phyloP scores from a whole-genome alignment of 2,113 vertebrate genomes.

The Erinaceus europaeus region DNA sequence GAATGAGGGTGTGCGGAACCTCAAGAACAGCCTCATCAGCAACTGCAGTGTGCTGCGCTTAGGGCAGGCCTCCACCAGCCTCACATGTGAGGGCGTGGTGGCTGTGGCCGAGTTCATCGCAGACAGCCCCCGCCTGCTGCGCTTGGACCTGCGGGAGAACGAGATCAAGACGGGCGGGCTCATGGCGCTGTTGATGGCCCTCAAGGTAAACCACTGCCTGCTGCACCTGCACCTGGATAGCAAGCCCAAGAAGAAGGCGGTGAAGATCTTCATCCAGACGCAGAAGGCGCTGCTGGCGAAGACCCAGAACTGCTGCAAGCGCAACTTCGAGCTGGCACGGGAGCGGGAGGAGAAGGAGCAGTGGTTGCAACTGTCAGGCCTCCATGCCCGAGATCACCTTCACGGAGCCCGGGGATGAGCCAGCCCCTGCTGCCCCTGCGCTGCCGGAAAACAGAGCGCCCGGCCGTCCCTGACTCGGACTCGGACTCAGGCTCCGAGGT shows the following conservation, averaged over 20 bases:
- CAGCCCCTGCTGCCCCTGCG: fast-evolving
- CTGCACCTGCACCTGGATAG: constrained; percentile 94
- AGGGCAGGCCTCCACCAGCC: constrained; percentile 91
- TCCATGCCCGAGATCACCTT: constrained; percentile 91
- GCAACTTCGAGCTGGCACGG: constrained; percentile 91
- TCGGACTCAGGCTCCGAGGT: constrained; percentile 88
- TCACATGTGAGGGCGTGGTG: constrained; percentile 95
- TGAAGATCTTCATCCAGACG: constrained; percentile 95
- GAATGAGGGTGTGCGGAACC: constrained; percentile 93
- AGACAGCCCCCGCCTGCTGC: constrained; percentile 92
- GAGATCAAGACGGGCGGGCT: constrained; percentile 97
- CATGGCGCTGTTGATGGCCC: constrained; percentile 93
- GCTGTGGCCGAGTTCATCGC: constrained; percentile 96
- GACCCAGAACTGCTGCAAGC: constrained; percentile 95
- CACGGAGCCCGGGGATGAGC: not conserved
- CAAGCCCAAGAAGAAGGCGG: constrained; percentile 96
- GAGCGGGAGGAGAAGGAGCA: constrained; percentile 92
- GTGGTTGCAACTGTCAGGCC: constrained; percentile 87
- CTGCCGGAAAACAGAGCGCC: constrained; percentile 56
- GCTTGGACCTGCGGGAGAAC: constrained; percentile 94
- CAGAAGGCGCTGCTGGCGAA: constrained; percentile 91
- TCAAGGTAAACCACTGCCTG: constrained; percentile 95
- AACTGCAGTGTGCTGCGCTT: constrained; percentile 94
- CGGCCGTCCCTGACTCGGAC: constrained; percentile 83
- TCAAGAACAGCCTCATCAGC: constrained; percentile 92